Percentiles rank a stretch among this genome's conserved stretches.
Conservation (phyloP, 2,797 vertebrate genomes). For the Macrochelys suwanniensis region DNA sequence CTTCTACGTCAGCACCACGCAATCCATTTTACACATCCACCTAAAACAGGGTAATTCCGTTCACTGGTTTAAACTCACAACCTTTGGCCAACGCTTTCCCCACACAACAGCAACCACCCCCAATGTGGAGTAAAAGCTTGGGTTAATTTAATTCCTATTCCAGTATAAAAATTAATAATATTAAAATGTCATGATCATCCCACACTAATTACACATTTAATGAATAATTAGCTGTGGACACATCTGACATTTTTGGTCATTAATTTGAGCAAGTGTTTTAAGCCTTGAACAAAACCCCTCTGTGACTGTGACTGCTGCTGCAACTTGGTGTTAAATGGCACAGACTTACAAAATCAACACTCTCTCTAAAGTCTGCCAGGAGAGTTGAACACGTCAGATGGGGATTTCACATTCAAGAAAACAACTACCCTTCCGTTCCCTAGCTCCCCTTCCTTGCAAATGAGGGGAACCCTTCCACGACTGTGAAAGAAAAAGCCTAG, state of each 20-base stretch:
- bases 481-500: neutral
- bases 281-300: conserved; percentile 74
- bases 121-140: neutral
- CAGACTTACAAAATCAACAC: rapidly evolving
- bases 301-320: neutral
- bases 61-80: rapidly evolving
- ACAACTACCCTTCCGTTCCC: neutral
- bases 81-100: neutral
- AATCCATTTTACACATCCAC: neutral
- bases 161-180: conserved; percentile 89
- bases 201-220: conserved; percentile 94
- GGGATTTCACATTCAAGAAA: neutral
- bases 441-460: too few species aligned
- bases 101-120: neutral
- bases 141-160: conserved; percentile 81
- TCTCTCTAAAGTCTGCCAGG: rapidly evolving
- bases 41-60: rapidly evolving
- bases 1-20: neutral
- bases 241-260: conserved; percentile 95
- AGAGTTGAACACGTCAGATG: rapidly evolving
- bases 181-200: conserved; percentile 92
- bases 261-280: conserved; percentile 85
- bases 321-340: conserved; percentile 1
- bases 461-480: rapidly evolving
- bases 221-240: conserved; percentile 96